A percentile compares a stretch with the other conserved stretches of the same genome.
Evolutionary conservation across 2,888 invertebrate genomes (phyloP).

Genomic region (Rugalucina vietnamica): DNA sequence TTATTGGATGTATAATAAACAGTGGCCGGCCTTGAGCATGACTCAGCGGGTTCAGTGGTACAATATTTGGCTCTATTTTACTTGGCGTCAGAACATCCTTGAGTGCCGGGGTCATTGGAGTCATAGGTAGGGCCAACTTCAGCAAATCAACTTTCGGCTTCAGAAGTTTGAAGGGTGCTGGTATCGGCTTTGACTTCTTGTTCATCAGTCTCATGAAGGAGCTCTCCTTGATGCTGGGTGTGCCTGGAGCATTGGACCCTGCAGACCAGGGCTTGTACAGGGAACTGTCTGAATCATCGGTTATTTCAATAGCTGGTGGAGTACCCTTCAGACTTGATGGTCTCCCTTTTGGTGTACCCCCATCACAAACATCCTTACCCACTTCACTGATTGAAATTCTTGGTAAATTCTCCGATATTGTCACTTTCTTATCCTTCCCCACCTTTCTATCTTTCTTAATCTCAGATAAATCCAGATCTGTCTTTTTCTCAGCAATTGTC

Average conservation of each 20-base stretch:
- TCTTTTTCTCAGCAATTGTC: not conserved
- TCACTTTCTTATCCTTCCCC: not conserved
- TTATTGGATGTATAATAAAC: slow-evolving; percentile 71
- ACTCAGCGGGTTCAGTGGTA: slow-evolving; percentile 58
- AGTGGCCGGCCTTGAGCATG: slow-evolving; percentile 41
- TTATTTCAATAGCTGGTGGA: not conserved
- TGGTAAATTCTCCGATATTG: not conserved
- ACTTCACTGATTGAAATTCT: not conserved
- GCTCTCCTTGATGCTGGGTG: slow-evolving; percentile 24
- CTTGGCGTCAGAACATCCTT: slow-evolving; percentile 58
- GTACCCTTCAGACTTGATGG: not conserved
- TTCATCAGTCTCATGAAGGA: slow-evolving; percentile 39
- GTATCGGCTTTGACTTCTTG: slow-evolving; percentile 39
- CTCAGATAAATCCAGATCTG: not conserved
- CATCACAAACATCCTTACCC: not conserved
- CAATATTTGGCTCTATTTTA: slow-evolving; percentile 50
- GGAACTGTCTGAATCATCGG: not conserved
- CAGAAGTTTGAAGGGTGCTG: slow-evolving; percentile 39
- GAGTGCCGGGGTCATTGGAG: slow-evolving; percentile 59
- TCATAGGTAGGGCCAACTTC: slow-evolving; percentile 50
- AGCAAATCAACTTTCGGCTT: slow-evolving; percentile 56
- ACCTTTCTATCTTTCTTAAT: not conserved
- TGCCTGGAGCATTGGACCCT: slow-evolving; percentile 16
- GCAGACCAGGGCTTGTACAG: slow-evolving; percentile 2
- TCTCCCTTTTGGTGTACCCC: not conserved